These are phyloP conservation scores for Synchiropus splendidus DNA, from an alignment of 2,113 vertebrate genomes.

Conservation along the genomic window DNA sequence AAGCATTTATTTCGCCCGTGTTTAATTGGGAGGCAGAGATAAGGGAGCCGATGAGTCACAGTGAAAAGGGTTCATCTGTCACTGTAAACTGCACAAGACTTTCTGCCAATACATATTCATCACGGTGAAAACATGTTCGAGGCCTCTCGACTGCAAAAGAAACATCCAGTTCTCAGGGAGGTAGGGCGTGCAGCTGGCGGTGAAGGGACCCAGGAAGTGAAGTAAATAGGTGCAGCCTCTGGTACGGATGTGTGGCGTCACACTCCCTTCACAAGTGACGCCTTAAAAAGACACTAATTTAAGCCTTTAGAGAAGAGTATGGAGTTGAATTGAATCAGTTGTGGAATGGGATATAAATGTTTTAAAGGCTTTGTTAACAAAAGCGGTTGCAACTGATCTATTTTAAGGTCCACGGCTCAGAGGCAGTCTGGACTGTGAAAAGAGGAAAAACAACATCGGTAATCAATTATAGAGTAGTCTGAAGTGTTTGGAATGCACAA, in stretches of 20 bases:
- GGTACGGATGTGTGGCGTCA: slow-evolving; percentile 47
- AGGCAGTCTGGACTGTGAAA: slow-evolving; percentile 11
- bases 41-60: slow-evolving; percentile 40
- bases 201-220: slow-evolving; percentile 18
- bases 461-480: slow-evolving; percentile 32
- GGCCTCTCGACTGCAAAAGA: slow-evolving; percentile 38
- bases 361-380: slow-evolving; percentile 15
- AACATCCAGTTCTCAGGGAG: slow-evolving; percentile 14
- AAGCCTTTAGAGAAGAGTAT: slow-evolving; percentile 39
- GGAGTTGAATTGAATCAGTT: slow-evolving; percentile 32
- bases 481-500: slow-evolving; percentile 20
- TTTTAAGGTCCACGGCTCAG: slow-evolving; percentile 23
- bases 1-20: no score
- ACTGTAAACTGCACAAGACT: slow-evolving; percentile 13
- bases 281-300: slow-evolving; percentile 26
- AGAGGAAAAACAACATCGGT: slow-evolving; percentile 19
- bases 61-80: slow-evolving; percentile 18
- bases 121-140: slow-evolving; percentile 28
- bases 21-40: slow-evolving; percentile 29
- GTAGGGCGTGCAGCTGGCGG: slow-evolving; percentile 37
- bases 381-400: slow-evolving; percentile 28
- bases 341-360: slow-evolving; percentile 28
- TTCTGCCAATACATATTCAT: slow-evolving; percentile 23
- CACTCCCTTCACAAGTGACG: slow-evolving; percentile 19
- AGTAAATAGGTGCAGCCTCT: slow-evolving; percentile 24